Base-by-base conservation (phyloP, 2,113 vertebrate genomes). In the Nothobranchius furzeri region DNA sequence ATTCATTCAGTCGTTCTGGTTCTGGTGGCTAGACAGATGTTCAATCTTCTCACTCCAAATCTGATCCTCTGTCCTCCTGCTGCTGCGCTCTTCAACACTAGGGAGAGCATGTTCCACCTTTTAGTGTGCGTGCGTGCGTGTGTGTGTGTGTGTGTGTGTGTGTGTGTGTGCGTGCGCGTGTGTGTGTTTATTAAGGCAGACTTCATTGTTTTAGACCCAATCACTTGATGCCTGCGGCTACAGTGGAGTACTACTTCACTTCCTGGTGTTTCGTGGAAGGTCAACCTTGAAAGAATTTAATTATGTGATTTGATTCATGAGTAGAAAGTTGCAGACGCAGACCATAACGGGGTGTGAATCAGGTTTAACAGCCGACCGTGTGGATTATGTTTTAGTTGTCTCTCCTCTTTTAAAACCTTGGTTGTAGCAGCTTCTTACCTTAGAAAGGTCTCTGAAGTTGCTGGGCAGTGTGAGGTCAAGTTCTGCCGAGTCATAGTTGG, bases 401-500 rank as follows among this genome's bases (percentile, higher is more conserved):
- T 9, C 30, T 4, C 4, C 2, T 30, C 30, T 30, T 30, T 30
- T 30, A 30, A 3, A 30, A 30, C 30, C 30, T 30, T 30, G 20
- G 20, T 30, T 30, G 4, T 3, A 30, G 7, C 13, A 35, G 11
- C 25, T 58, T 65, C 68, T 80, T 92, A 99, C 97, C 96, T 99
- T 99, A 68, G 97, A 99, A 65, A 99, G 93, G 91, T 99, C 98
- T 91, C 98, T 95, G 92, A 96, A 99, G 92, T 99, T 99, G 93
- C 96, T 98, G 49, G 98, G 97, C 83, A 99, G 92, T 12, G 96
- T 98, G 73, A 99, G 94, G 90, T 99, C 98, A 87, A 99, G 79
- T 62, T 97, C 95, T 70, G 95, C 95, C 3, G 95, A 95, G 57
- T 99, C 98, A 61, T 98, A 99, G 91, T 99, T 99, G 81, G 96